These are phyloP conservation scores for Xiphorhynchus elegans DNA, from an alignment of 2,113 vertebrate genomes.

Conservation along the genomic window DNA sequence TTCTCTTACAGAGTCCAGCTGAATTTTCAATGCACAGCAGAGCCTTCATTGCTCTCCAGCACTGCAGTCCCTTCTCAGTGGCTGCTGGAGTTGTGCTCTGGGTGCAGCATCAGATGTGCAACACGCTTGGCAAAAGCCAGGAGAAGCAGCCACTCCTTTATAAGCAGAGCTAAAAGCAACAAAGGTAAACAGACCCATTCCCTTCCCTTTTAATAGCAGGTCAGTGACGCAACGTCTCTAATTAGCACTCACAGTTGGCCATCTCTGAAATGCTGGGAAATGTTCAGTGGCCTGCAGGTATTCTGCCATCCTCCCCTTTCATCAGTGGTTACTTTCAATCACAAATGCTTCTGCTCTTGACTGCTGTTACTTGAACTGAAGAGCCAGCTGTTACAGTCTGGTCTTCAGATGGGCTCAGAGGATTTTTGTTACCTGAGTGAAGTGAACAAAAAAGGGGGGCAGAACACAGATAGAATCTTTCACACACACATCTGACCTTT, in stretches of 20 bases:
- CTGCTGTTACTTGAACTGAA: neutral
- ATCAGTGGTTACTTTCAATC: neutral
- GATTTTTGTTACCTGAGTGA: neutral
- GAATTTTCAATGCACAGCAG: neutral
- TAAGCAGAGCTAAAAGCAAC: neutral
- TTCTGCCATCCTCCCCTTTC: neutral
- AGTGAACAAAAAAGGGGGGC: neutral
- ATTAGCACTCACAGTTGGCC: neutral
- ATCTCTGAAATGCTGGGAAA: neutral
- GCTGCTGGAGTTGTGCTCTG: neutral
- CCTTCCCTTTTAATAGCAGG: neutral
- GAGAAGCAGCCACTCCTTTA: neutral
- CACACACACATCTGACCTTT: rapidly evolving
- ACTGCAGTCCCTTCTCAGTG: rapidly evolving
- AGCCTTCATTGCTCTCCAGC: neutral
- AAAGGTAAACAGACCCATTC: neutral
- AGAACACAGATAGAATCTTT: neutral
- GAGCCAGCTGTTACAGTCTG: neutral
- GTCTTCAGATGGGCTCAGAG: neutral
- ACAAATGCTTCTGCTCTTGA: neutral
- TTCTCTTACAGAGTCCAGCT: neutral
- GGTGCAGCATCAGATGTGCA: rapidly evolving
- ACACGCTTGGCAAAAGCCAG: rapidly evolving
- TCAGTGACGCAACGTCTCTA: neutral
- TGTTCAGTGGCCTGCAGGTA: neutral